Evolutionary conservation across 2,888 invertebrate species (phyloP), one percentile per base, ranked within the genome.

Genomic region (Dryomyza anilis): DNA sequence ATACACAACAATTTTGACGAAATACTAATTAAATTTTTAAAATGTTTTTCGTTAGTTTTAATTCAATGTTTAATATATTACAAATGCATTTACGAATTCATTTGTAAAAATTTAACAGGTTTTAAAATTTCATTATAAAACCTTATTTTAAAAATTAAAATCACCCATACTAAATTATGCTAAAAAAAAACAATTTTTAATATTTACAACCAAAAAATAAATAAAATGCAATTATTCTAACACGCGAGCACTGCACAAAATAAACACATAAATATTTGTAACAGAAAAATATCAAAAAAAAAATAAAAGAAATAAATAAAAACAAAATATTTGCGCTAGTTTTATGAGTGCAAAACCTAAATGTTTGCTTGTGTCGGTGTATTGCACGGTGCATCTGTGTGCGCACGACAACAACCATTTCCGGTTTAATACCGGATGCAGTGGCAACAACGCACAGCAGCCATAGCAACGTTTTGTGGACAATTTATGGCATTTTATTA

Each of bases 401-500:
- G 27, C 43, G n/a, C n/a, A n/a, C n/a, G n/a, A n/a, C n/a, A n/a
- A n/a, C n/a, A 23, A n/a, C 2, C 29, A 19, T 30, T 59, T 59
- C 59, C 43, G 48, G 59, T 48, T 59, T 33, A 30, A 59, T 30
- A 21, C 33, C 48, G 45, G 46, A 46, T 30, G 33, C 59, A 12
- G 7, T 8, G 48, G 29, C 14, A 23, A 39, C 30, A 29, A 58
- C 16, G 10, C 25, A 33, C 7, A 8, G 12, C 21, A 19, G 55
- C 55, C 27, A 50, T 3, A n/a, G n/a, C 46, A 19, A 25, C 23
- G 48, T 25, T 43, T 56, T 57, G 57, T 48, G 50, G 36, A 60
- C 36, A 60, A 60, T 60, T 60, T 60, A 60, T 60, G 50, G 59
- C 21, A 48, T 48, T 60, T 48, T 33, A 48, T 60, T 48, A 33